Conservation (phyloP, 2,888 invertebrate species). For the Agriotes lineatus region DNA sequence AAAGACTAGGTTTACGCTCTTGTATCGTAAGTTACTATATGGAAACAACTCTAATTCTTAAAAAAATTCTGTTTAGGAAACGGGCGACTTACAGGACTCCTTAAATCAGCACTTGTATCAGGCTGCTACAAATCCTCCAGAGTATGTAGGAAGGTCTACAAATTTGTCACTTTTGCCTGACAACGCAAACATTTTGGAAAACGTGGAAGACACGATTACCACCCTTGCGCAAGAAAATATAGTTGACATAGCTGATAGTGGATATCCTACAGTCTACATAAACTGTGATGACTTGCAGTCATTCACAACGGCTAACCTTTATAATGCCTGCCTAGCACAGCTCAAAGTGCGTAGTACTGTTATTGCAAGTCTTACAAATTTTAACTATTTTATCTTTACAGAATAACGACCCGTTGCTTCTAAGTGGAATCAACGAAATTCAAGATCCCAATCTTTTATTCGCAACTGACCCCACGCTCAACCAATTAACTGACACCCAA, state of each 20-base stretch:
- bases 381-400: conserved; percentile 9
- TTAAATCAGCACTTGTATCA: conserved; percentile 14
- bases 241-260: not conserved
- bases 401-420: conserved; percentile 50
- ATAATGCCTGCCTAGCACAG: conserved; percentile 49
- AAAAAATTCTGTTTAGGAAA: no score
- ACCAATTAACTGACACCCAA: conserved; percentile 24
- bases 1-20: no score
- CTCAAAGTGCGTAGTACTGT: conserved; percentile 40
- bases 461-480: conserved; percentile 35
- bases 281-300: conserved; percentile 46
- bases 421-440: conserved; percentile 52
- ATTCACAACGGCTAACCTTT: conserved; percentile 40
- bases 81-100: not conserved
- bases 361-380: not conserved
- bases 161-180: conserved; percentile 14
- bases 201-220: conserved; percentile 21
- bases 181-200: conserved; percentile 27
- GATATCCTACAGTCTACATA: conserved; percentile 37
- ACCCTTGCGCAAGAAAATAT: conserved; percentile 26
- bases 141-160: not conserved
- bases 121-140: not conserved
- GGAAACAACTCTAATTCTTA: no score
- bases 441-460: conserved; percentile 54
- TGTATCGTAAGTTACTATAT: no score